Conservation (phyloP, 2,113 vertebrate genomes). For the Petrocephalus zakoni region DNA sequence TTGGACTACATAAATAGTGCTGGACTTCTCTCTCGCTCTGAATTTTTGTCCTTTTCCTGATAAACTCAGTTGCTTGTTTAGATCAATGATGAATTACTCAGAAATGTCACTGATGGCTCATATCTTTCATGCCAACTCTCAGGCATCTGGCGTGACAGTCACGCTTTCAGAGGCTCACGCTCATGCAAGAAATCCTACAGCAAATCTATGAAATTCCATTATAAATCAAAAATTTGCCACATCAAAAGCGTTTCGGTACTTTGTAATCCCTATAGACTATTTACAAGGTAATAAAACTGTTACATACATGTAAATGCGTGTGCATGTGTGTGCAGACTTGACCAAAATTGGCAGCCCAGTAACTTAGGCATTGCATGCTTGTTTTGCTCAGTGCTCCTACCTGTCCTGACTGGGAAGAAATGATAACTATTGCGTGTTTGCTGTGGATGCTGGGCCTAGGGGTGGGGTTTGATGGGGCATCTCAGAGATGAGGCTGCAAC, state of each 20-base stretch:
- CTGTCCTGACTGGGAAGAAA: conserved; percentile 35
- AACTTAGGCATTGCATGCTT: not conserved
- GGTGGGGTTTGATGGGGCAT: conserved; percentile 36
- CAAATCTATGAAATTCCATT: no score
- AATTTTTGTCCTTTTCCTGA: not conserved
- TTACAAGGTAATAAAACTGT: no score
- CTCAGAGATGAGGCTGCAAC: conserved; percentile 51
- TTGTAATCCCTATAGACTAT: no score
- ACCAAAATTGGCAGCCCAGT: no score
- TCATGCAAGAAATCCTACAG: no score
- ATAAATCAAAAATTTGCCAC: no score
- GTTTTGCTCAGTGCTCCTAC: not conserved
- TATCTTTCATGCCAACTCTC: not conserved
- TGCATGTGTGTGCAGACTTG: no score
- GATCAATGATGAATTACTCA: not conserved
- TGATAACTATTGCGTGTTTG: conserved; percentile 58
- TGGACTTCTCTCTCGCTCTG: not conserved
- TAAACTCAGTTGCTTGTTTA: not conserved
- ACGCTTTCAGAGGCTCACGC: no score
- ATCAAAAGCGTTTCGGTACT: no score
- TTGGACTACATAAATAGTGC: not conserved
- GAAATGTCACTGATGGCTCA: not conserved
- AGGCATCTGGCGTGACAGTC: no score
- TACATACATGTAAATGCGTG: no score
- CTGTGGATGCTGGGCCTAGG: conserved; percentile 42